A percentile compares a stretch with the other conserved stretches of the same genome.
Evolutionary conservation across 2,888 invertebrate species (phyloP).

Genomic region (Liposcelis brunnea): DNA sequence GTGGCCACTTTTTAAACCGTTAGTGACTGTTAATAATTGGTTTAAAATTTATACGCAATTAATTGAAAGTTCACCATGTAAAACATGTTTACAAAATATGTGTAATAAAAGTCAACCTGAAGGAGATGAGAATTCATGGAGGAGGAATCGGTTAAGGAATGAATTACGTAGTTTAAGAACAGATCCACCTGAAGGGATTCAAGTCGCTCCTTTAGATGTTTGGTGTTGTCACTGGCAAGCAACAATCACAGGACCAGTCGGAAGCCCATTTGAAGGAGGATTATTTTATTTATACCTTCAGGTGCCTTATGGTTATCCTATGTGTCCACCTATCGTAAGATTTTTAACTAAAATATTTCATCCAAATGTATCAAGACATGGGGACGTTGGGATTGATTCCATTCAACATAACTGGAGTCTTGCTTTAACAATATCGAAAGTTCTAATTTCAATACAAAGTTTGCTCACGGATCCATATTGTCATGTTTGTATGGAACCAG

Average conservation of each 20-base stretch:
- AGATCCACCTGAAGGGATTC: slow-evolving; percentile 74
- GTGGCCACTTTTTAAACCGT: slow-evolving; percentile 75
- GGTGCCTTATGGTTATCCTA: slow-evolving; percentile 58
- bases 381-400: slow-evolving; percentile 88
- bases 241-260: slow-evolving; percentile 75
- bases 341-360: slow-evolving; percentile 88
- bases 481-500: slow-evolving; percentile 80
- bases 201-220: slow-evolving; percentile 61
- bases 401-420: slow-evolving; percentile 95
- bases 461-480: slow-evolving; percentile 80
- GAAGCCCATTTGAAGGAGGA: slow-evolving; percentile 89
- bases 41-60: slow-evolving; percentile 47
- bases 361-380: slow-evolving; percentile 87
- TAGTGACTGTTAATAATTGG: slow-evolving; percentile 57
- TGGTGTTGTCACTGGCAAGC: slow-evolving; percentile 88
- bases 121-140: slow-evolving; percentile 63
- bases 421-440: slow-evolving; percentile 77
- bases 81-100: slow-evolving; percentile 74
- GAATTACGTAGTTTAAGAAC: slow-evolving; percentile 48
- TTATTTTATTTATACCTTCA: slow-evolving; percentile 80
- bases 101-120: slow-evolving; percentile 49
- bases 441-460: slow-evolving; percentile 74
- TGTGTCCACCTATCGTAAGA: slow-evolving; percentile 78
- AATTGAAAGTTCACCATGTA: slow-evolving; percentile 69
- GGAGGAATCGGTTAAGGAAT: slow-evolving; percentile 57